A percentile compares a stretch with the other conserved stretches of the same genome.
These are phyloP conservation scores for Scolanthus callimorphus DNA, from an alignment of 92 coral and sea anemone species.

Conservation along the genomic window DNA sequence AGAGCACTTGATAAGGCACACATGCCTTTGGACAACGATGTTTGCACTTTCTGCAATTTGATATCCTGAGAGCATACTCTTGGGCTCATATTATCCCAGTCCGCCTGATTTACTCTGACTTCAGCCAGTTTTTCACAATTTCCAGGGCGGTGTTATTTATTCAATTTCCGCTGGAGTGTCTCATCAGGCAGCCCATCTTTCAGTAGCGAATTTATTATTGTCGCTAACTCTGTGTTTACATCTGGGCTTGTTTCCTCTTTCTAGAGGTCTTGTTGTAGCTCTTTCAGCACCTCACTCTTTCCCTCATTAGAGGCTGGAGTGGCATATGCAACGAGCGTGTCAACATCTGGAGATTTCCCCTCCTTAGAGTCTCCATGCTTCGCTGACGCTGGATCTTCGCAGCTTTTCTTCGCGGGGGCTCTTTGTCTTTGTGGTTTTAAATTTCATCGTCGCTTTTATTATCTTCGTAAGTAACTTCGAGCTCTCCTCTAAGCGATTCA, in stretches of 20 bases:
- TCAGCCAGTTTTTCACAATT: constrained; percentile 34
- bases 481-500: constrained; percentile 12
- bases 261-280: constrained; percentile 34
- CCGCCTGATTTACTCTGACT: constrained; percentile 47
- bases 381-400: not conserved
- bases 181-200: constrained; percentile 47
- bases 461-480: constrained; percentile 12
- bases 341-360: constrained; percentile 7
- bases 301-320: constrained; percentile 23
- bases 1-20: constrained; percentile 16
- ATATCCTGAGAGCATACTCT: constrained; percentile 41
- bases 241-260: constrained; percentile 37
- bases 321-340: constrained; percentile 1
- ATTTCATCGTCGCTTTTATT: not conserved
- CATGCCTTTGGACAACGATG: constrained; percentile 34
- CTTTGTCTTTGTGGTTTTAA: constrained; percentile 5
- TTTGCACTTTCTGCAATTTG: constrained; percentile 31
- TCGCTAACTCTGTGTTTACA: constrained; percentile 41
- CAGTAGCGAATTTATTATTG: constrained; percentile 30
- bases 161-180: constrained; percentile 33
- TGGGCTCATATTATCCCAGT: constrained; percentile 47
- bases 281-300: constrained; percentile 30
- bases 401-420: constrained; percentile 36
- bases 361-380: not conserved
- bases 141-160: constrained; percentile 44